Evolutionary conservation across 2,888 invertebrate genomes (phyloP), one percentile per base, ranked within the genome.

Genomic region (Eumacrocentrus americanus): DNA sequence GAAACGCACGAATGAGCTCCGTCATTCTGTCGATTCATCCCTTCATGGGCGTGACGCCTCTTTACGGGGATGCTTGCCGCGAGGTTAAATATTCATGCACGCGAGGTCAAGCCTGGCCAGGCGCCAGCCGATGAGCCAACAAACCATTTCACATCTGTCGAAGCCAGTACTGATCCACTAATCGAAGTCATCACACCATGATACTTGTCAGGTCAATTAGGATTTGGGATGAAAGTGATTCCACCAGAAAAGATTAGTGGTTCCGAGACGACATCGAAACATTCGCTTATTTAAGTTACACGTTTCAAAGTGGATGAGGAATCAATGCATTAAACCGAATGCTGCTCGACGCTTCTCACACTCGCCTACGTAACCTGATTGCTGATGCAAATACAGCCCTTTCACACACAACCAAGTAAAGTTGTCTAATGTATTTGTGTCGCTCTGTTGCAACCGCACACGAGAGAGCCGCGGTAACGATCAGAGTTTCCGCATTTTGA

Each of bases 401-500:
- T 46, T 46, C 22, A 22, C 46, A 22, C 46, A 46, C 22, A 18
- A 22, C 9, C 20, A 7, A 46, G 34, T 34, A 25, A 29, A 48
- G 48, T 48, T 48, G 12, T 25, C 29, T 48, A 34, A 34, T 34
- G 48, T 29, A 48, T 29, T 48, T 48, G 18, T 14, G 11, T 48
- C 12, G 2, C 9, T 29, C 23, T 16, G 29, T 16, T 25, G 11
- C 46, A 46, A 22, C 22, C 20, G n/a, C 22, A 23, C 22, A 11
- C 16, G 9, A 29, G 29, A 7, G 7, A 12, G 9, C 7, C 11
- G 12, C 25, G 20, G 38, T 58, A 51, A 58, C 58, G 50, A 58
- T 44, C 44, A 50, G 51, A 52, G 58, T 58, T 58, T 51, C 58
- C 44, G 58, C 46, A 58, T 58, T 58, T 58, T 58, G 37, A 58